phyloP scores from a whole-genome alignment of 2,888 invertebrate genomes.

The Habroteleia sp. region DNA sequence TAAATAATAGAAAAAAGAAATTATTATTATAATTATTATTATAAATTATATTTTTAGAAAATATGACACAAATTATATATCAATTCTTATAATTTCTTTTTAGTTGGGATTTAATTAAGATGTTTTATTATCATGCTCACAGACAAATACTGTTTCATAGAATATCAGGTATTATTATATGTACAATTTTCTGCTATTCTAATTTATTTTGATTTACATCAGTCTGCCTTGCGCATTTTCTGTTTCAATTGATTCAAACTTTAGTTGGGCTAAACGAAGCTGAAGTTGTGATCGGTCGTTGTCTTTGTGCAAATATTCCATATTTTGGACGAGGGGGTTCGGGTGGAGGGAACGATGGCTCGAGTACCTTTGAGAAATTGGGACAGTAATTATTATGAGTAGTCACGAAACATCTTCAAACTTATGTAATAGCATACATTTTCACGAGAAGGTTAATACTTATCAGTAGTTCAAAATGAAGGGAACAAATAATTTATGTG shows the following conservation, averaged over 20 bases:
- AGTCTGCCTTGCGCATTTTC: too few relatives aligned
- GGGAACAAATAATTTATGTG: slow-evolving; percentile 14
- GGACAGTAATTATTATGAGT: slow-evolving; percentile 55
- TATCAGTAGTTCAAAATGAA: slow-evolving; percentile 16
- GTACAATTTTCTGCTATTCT: too few relatives aligned
- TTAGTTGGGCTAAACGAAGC: slow-evolving; percentile 56
- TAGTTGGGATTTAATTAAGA: too few relatives aligned
- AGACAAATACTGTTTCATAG: too few relatives aligned
- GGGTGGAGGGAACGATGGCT: slow-evolving; percentile 70
- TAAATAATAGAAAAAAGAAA: too few relatives aligned
- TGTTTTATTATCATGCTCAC: too few relatives aligned
- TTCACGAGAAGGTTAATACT: slow-evolving; percentile 28
- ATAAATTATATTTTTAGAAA: too few relatives aligned
- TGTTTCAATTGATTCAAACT: slow-evolving; percentile 66
- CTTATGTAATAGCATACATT: slow-evolving; percentile 33
- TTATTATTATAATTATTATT: slow-evolving; percentile 13
- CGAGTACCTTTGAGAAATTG: slow-evolving; percentile 67
- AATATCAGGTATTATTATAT: too few relatives aligned
- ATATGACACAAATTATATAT: too few relatives aligned
- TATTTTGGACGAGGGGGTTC: slow-evolving; percentile 70
- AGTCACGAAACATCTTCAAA: slow-evolving; percentile 52
- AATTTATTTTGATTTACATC: background rate
- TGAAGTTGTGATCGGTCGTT: slow-evolving; percentile 55
- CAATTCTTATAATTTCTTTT: too few relatives aligned
- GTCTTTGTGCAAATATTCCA: slow-evolving; percentile 68